These are phyloP conservation scores for Ctenopoma kingsleyae DNA, from an alignment of 2,797 vertebrate species.

Conservation along the genomic window DNA sequence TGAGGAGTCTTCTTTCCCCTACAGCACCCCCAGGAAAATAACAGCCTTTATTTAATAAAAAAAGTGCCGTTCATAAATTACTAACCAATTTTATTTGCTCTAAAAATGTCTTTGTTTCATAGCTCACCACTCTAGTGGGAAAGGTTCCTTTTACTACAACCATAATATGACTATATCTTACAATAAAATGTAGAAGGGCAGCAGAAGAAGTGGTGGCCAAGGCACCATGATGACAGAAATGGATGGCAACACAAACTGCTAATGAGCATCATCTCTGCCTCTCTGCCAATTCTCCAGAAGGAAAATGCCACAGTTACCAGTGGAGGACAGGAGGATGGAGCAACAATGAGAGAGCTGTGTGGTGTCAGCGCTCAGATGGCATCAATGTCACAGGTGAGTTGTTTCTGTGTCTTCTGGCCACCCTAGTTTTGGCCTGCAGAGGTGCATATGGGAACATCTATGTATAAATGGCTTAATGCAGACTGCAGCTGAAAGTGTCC, in stretches of 20 bases:
- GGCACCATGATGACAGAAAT: conserved; percentile 40
- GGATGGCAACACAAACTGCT: conserved; percentile 44
- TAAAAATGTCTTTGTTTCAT: conserved; percentile 22
- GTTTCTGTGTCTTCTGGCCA: neutral
- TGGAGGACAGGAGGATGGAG: conserved; percentile 94
- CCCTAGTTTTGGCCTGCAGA: neutral
- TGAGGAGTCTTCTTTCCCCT: conserved; percentile 11
- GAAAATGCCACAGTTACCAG: conserved; percentile 93
- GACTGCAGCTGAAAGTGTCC: conserved; percentile 24
- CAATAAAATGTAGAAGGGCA: conserved; percentile 19
- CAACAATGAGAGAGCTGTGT: conserved; percentile 92
- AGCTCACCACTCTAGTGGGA: conserved; percentile 13
- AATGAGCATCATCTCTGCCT: conserved; percentile 60
- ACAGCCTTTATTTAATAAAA: neutral
- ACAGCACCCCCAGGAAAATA: conserved; percentile 19
- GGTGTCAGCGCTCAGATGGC: conserved; percentile 98
- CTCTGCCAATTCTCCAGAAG: conserved; percentile 83
- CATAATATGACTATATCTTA: conserved; percentile 22
- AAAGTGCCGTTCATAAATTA: conserved; percentile 30
- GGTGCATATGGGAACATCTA: neutral
- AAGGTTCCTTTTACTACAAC: conserved; percentile 17
- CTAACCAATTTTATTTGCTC: conserved; percentile 38
- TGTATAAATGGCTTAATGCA: conserved; percentile 11
- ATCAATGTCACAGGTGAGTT: conserved; percentile 94
- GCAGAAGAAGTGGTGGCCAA: conserved; percentile 18